These are phyloP conservation scores for Chlorops oryzae DNA, from an alignment of 1,140 invertebrate genomes.

Conservation along the genomic window DNA sequence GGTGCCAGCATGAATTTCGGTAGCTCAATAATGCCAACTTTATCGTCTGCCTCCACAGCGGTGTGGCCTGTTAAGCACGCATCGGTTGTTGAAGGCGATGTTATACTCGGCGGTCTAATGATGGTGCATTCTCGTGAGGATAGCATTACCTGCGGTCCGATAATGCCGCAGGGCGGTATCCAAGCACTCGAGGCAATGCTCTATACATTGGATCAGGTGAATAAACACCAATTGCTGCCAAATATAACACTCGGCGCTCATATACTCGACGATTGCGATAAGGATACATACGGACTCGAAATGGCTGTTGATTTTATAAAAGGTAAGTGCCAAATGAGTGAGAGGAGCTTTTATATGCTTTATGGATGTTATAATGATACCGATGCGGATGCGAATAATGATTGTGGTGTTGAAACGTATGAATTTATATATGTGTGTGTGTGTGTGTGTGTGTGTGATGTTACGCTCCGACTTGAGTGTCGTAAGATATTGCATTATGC, in stretches of 20 bases:
- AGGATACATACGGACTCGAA: slow-evolving; percentile 91
- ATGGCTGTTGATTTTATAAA: slow-evolving; percentile 97
- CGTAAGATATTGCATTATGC: no score
- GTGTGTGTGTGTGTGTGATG: no score
- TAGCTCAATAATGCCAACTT: neutral
- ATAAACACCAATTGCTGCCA: slow-evolving; percentile 60
- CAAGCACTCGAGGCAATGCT: slow-evolving; percentile 90
- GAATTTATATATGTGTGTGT: no score
- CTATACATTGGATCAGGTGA: slow-evolving; percentile 81
- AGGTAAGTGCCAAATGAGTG: slow-evolving; percentile 71
- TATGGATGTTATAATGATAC: no score
- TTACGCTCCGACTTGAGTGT: no score
- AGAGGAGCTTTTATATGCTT: no score
- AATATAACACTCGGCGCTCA: slow-evolving; percentile 80
- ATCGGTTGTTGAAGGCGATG: slow-evolving; percentile 75
- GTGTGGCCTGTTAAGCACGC: slow-evolving; percentile 80
- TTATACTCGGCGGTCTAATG: slow-evolving; percentile 84
- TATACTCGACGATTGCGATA: slow-evolving; percentile 91
- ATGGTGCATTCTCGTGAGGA: slow-evolving; percentile 93
- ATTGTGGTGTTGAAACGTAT: no score
- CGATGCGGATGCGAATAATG: no score
- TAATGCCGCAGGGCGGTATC: slow-evolving; percentile 91
- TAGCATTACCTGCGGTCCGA: slow-evolving; percentile 73
- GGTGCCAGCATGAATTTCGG: slow-evolving; percentile 4
- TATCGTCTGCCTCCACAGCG: neutral